phyloP scores from a whole-genome alignment of 2,888 invertebrate genomes.

The Muschampia plurimacula region DNA sequence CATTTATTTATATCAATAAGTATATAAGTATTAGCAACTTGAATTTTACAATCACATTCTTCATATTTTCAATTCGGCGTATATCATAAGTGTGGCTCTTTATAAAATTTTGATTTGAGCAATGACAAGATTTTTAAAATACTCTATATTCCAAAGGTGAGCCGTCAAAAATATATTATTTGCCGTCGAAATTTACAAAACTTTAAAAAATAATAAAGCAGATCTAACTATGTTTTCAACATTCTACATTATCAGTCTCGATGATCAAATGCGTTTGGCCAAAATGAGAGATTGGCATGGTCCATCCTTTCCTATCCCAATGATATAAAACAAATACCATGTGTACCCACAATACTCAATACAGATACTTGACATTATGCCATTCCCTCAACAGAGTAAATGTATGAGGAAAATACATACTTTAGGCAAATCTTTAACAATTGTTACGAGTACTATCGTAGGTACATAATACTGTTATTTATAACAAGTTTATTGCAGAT shows the following conservation, averaged over 20 bases:
- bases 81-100: conserved; percentile 75
- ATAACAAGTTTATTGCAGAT: neutral
- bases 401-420: neutral
- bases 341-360: conserved; percentile 63
- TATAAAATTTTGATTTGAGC: conserved; percentile 81
- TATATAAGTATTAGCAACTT: conserved; percentile 70
- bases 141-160: conserved; percentile 80
- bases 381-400: neutral
- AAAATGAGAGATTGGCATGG: conserved; percentile 77
- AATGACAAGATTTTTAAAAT: conserved; percentile 75
- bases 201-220: conserved; percentile 80
- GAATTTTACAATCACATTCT: conserved; percentile 73
- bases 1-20: conserved; percentile 55
- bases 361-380: conserved; percentile 66
- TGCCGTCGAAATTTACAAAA: conserved; percentile 74
- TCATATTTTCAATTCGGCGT: conserved; percentile 71
- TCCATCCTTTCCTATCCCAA: conserved; percentile 59
- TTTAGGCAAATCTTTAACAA: neutral
- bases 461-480: neutral
- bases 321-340: conserved; percentile 62
- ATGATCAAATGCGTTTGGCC: conserved; percentile 83
- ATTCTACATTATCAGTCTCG: conserved; percentile 83
- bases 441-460: too few species aligned
- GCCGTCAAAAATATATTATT: conserved; percentile 81
- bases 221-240: conserved; percentile 81